Conservation (phyloP, 2,113 vertebrate species). For the Otis tarda region DNA sequence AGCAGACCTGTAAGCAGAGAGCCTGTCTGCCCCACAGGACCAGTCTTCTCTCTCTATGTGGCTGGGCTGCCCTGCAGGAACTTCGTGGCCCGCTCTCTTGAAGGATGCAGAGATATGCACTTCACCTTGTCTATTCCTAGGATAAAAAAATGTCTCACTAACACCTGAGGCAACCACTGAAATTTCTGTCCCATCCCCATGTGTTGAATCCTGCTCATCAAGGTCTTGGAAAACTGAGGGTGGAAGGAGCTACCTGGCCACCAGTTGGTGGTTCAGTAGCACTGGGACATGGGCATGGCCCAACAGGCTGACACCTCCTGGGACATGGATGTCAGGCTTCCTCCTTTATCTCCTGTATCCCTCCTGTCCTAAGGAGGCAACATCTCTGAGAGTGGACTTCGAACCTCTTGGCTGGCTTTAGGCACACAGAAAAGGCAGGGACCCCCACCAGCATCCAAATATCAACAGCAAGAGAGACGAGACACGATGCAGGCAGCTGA, state of each 20-base stretch:
- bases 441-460: background rate
- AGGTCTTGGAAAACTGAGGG: background rate
- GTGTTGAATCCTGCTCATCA: background rate
- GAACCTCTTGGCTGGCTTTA: background rate
- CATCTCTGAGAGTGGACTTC: background rate
- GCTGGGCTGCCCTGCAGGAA: background rate
- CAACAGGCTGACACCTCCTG: background rate
- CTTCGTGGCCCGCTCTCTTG: fast-evolving
- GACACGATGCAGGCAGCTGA: background rate
- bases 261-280: background rate
- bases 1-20: background rate
- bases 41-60: background rate
- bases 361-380: background rate
- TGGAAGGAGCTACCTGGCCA: background rate
- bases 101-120: fast-evolving
- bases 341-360: background rate
- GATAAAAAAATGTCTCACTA: background rate
- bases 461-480: background rate
- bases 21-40: background rate
- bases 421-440: background rate
- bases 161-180: background rate
- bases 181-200: background rate
- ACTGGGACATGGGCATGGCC: background rate
- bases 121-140: background rate
- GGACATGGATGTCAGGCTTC: background rate